These are phyloP conservation scores for Hyposoter dolosus DNA, from an alignment of 2,888 invertebrate species.

Conservation along the genomic window DNA sequence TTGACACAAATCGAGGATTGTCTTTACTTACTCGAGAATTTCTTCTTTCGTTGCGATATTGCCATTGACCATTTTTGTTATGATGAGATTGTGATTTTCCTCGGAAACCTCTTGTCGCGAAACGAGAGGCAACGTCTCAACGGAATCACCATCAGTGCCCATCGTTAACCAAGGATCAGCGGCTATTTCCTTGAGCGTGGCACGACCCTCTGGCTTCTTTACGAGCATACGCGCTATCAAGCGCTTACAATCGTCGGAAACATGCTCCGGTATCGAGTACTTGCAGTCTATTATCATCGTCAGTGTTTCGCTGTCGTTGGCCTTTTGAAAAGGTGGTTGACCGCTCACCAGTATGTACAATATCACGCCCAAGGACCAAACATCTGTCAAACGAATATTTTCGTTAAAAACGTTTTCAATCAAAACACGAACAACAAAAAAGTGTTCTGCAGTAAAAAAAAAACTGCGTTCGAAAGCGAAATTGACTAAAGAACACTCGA, in stretches of 20 bases:
- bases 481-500: no score
- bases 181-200: conserved; percentile 94
- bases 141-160: conserved; percentile 85
- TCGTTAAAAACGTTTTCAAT: background rate
- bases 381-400: conserved; percentile 87
- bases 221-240: conserved; percentile 97
- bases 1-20: background rate
- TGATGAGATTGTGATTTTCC: conserved; percentile 95
- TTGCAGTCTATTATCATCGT: conserved; percentile 99
- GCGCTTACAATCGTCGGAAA: conserved; percentile 94
- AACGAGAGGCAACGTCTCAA: conserved; percentile 92
- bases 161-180: conserved; percentile 93
- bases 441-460: background rate
- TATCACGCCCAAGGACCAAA: conserved; percentile 99
- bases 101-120: conserved; percentile 95
- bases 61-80: conserved; percentile 98
- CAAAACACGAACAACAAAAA: background rate
- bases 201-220: conserved; percentile 96
- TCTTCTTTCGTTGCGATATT: conserved; percentile 97
- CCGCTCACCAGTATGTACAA: conserved; percentile 99
- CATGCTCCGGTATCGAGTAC: conserved; percentile 95
- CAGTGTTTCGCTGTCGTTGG: conserved; percentile 99
- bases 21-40: conserved; percentile 91
- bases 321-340: conserved; percentile 98
- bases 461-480: no score